Percentiles rank a stretch among this genome's conserved stretches.
These are phyloP conservation scores for Archilochus colubris DNA, from an alignment of 2,113 vertebrate species.

Conservation along the genomic window DNA sequence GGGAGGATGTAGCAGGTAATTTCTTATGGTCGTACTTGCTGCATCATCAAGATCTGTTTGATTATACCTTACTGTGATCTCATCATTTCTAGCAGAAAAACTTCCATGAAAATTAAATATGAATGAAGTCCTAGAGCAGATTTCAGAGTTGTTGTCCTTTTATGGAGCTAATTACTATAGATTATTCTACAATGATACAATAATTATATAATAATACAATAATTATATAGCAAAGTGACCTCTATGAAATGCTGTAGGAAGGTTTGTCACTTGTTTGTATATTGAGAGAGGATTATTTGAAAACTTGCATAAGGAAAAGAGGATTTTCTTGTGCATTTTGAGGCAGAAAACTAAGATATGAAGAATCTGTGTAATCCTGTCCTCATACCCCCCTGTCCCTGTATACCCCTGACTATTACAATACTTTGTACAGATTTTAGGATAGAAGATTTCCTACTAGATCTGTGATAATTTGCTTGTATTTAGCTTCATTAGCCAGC, in stretches of 20 bases:
- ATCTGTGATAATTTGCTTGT: background rate
- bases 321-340: background rate
- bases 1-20: background rate
- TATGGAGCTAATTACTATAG: background rate
- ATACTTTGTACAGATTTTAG: background rate
- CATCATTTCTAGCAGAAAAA: background rate
- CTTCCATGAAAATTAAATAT: background rate
- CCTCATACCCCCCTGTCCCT: rapidly evolving
- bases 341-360: background rate
- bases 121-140: background rate
- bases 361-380: background rate
- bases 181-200: no score
- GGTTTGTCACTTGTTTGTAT: background rate
- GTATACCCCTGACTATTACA: background rate
- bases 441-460: background rate
- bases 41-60: background rate
- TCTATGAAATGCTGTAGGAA: background rate
- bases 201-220: no score
- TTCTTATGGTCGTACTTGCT: background rate
- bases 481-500: background rate
- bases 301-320: background rate
- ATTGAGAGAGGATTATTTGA: slow-evolving; percentile 8
- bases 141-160: background rate
- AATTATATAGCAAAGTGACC: background rate
- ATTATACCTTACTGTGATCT: background rate